Conservation (phyloP, 53 echinoderm and acorn worm genomes). For the Paracentrotus lividus region DNA sequence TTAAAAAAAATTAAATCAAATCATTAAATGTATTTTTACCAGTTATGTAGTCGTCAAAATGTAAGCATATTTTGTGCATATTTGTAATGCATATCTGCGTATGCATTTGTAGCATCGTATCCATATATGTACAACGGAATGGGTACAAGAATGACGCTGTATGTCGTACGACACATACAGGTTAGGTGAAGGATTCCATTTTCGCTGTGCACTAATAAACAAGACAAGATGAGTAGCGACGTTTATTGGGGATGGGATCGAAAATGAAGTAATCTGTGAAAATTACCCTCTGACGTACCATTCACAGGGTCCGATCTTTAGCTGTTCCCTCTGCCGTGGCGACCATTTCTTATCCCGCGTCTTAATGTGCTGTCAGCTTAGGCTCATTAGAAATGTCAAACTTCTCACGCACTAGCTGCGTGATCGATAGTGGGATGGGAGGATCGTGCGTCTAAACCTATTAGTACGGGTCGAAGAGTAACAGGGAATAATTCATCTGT, state of each 20-base stretch:
- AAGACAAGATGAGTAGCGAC: constrained; percentile 58
- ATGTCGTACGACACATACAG: neutral
- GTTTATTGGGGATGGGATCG: constrained; percentile 33
- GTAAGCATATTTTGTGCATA: neutral
- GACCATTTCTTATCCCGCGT: constrained; percentile 1
- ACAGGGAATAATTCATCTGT: constrained; percentile 15
- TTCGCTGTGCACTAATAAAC: constrained; percentile 28
- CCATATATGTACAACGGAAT: neutral
- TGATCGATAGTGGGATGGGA: constrained; percentile 53
- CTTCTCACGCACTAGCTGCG: neutral
- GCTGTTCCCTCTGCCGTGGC: no score
- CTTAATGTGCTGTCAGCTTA: constrained; percentile 34
- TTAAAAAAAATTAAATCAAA: no score
- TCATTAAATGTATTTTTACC: no score
- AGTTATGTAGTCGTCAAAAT: no score
- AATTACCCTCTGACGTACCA: constrained; percentile 30
- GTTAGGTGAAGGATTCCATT: neutral
- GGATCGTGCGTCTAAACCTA: constrained; percentile 41
- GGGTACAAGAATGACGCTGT: neutral
- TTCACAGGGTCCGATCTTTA: neutral
- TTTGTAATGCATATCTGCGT: neutral
- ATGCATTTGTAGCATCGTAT: neutral
- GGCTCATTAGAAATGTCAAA: constrained; percentile 66
- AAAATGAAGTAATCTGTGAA: constrained; percentile 54
- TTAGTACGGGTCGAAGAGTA: neutral